These are phyloP conservation scores for Solenodon paradoxus DNA, from an alignment of 2,113 vertebrate genomes.

Conservation along the genomic window DNA sequence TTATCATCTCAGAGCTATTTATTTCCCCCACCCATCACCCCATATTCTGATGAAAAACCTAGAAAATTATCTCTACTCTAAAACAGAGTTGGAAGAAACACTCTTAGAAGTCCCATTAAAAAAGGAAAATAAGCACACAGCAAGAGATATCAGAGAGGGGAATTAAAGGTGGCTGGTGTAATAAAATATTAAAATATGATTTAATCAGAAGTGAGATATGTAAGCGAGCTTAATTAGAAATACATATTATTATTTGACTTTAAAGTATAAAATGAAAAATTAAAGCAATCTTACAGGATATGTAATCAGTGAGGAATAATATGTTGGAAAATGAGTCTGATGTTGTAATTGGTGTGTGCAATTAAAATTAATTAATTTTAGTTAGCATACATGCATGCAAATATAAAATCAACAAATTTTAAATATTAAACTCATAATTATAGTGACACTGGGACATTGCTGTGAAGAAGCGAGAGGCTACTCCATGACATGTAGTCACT, in stretches of 20 bases:
- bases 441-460: constrained; percentile 69
- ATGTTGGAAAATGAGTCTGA: constrained; percentile 84
- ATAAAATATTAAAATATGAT: constrained; percentile 85
- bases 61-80: background rate
- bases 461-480: constrained; percentile 64
- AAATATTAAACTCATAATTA: constrained; percentile 86
- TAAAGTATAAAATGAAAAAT: constrained; percentile 86
- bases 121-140: constrained; percentile 42
- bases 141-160: constrained; percentile 55
- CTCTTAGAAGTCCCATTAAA: constrained; percentile 42
- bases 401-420: constrained; percentile 85
- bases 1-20: background rate
- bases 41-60: background rate
- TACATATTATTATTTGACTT: constrained; percentile 88
- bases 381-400: constrained; percentile 84
- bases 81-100: background rate
- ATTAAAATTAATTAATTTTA: constrained; percentile 89
- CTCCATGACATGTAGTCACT: constrained; percentile 50
- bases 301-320: constrained; percentile 85
- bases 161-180: constrained; percentile 80
- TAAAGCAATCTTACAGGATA: constrained; percentile 85
- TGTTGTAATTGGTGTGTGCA: constrained; percentile 85
- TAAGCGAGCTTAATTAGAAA: constrained; percentile 85
- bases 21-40: background rate
- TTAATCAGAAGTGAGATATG: constrained; percentile 84